A percentile compares a stretch with the other conserved stretches of the same genome.
Conservation (phyloP, 2,113 vertebrate species). For the Boleophthalmus pectinirostris region DNA sequence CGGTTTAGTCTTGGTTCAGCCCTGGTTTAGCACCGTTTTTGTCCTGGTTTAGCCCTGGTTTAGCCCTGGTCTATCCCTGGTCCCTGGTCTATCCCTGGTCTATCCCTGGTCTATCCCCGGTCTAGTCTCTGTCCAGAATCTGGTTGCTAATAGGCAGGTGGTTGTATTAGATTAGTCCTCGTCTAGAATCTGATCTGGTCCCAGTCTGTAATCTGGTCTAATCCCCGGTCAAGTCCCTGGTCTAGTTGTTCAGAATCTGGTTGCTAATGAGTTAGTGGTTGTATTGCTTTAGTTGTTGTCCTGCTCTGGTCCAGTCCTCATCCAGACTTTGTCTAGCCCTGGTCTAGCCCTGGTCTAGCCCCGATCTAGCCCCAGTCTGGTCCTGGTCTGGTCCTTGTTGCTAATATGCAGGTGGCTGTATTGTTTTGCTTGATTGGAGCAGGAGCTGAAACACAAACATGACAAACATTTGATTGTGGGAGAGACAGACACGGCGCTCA, state of each 20-base stretch:
- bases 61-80: not conserved
- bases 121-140: no score
- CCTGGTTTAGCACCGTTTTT: not conserved
- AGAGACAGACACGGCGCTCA: slow-evolving; percentile 22
- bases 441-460: slow-evolving; percentile 13
- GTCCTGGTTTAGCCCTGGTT: not conserved
- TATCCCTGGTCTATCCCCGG: not conserved
- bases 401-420: not conserved
- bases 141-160: no score
- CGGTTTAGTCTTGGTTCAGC: not conserved
- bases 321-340: no score
- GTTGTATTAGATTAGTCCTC: not conserved
- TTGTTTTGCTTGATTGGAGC: not conserved
- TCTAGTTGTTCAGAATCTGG: no score
- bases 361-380: not conserved
- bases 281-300: no score
- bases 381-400: not conserved
- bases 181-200: no score
- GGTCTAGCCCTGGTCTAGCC: not conserved
- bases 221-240: no score
- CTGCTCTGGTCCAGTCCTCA: no score
- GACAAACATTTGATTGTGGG: slow-evolving; percentile 12
- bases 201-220: no score
- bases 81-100: no score
- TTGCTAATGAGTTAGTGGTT: no score